Base-by-base conservation (phyloP, 2,113 vertebrate genomes). In the Halcyon senegalensis region DNA sequence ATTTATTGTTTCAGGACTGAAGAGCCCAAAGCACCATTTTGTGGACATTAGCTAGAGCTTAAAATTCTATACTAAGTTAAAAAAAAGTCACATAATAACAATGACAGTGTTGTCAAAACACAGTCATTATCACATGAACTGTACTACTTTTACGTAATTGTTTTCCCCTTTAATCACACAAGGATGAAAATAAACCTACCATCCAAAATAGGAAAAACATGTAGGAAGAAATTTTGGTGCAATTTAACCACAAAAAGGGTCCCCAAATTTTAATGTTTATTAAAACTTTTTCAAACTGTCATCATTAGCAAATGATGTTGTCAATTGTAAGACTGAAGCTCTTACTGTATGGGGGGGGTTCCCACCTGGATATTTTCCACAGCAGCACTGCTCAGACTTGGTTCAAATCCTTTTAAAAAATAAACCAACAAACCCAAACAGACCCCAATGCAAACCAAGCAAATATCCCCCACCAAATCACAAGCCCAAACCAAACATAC, bases 11-110 rank as follows among this genome's bases (percentile, higher is more conserved):
- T 87, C 88, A 89, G 85, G 59, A 66, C 67, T 30, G 19, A 23
- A 53, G 77, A 94, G 85, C 92, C 88, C 89, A 91, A 68, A 95
- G 87, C 90, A 87, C 70, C 72, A 5, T 55, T 88, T 50, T 50
- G 84, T 59, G 60, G 83, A 56, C 30, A 46, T 51, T 8, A 94
- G 41, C 25, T 39, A 10, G 48, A 89, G 58, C 46, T 78, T 18
- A 44, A 67, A 48, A 72, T 64, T 31, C 68, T 55, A 60, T 13
- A 55, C 33, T 16, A 44, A 56, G 53, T 53, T 27, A 78, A 95
- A 58, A 50, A 92, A 84, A 81, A 24, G 48, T 28, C 91, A 46
- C 17, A 31, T 27, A 66, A 23, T n/a, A 37, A 16, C 31, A 79
- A 17, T 28, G 48, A 33, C 30, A 39, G 11, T 13, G 21, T 20